Percentiles rank a stretch among this genome's conserved stretches.
Evolutionary conservation across 2,888 invertebrate genomes (phyloP).

Genomic region (Temnothorax rugatulus): DNA sequence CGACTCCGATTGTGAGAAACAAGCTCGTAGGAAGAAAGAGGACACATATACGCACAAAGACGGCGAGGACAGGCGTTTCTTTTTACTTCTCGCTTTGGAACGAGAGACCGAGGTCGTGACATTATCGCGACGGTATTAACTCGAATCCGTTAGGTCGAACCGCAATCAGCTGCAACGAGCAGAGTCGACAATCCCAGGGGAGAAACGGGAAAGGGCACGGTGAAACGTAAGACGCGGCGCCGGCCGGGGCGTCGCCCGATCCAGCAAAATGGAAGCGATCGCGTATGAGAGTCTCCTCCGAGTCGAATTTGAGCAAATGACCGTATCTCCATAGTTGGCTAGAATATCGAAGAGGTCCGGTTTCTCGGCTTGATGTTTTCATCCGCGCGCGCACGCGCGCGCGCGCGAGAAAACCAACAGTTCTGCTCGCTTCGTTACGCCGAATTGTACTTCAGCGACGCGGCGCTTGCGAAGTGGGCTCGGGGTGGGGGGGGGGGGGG

Average conservation of each 20-base stretch:
- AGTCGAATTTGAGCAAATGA: conserved; percentile 45
- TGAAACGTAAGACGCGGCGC: conserved; percentile 43
- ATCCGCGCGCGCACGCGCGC: conserved; percentile 1
- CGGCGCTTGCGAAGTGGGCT: not conserved
- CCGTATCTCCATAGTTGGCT: conserved; percentile 59
- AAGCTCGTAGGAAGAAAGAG: not conserved
- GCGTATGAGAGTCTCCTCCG: conserved; percentile 47
- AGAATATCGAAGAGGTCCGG: conserved; percentile 30
- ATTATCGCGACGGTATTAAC: conserved; percentile 77
- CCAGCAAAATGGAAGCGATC: conserved; percentile 50
- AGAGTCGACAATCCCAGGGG: conserved; percentile 60
- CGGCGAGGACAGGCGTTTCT: conserved; percentile 26
- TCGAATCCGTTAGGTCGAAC: conserved; percentile 77
- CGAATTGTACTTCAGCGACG: conserved; percentile 63
- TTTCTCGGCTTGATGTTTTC: conserved; percentile 32
- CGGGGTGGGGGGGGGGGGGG: not conserved
- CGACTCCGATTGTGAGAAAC: conserved; percentile 25
- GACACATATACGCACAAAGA: not conserved
- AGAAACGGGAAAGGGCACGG: conserved; percentile 18
- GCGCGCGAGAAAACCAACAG: not conserved
- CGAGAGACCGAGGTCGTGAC: conserved; percentile 68
- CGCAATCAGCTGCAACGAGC: conserved; percentile 77
- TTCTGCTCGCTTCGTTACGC: conserved; percentile 5
- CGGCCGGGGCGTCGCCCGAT: conserved; percentile 29
- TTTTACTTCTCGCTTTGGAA: conserved; percentile 34